Evolutionary conservation across 2,113 vertebrate genomes (phyloP), one percentile per base, ranked within the genome.

Genomic region (Psilopsiagon aurifrons): DNA sequence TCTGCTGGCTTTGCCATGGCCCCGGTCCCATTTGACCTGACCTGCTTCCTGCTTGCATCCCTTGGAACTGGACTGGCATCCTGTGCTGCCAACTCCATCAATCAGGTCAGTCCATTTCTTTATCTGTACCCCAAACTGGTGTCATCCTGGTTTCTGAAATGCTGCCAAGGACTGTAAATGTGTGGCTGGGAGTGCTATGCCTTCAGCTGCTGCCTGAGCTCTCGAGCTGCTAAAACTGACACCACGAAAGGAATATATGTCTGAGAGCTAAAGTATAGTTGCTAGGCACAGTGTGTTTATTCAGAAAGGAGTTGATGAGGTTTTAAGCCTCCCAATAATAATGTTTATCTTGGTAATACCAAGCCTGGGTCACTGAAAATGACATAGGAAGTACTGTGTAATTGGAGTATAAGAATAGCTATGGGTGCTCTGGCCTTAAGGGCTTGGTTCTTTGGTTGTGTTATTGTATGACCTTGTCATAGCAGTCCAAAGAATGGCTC

Each of bases 1-100:
- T 98, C 99, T 0, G 99, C 99, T 2, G 99, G 99, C 46, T 99
- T 97, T 88, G 98, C 98, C 4, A 98, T 99, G 98, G 99, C 99
- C 79, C 99, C 99, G 0, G 98, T 98, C 77, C 98, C 99, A 31
- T 99, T 99, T 82, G 99, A 99, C 96, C 98, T 98, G 22, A 11
- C 96, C 59, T 97, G 98, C 57, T 99, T 99, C 97, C 95, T 99
- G 9, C 94, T 99, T 2, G 97, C 99, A 33, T 98, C 96, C 31
- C 87, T 99, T 8, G 99, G 99, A 97, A 99, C 99, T 0, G 98
- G 98, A 39, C 98, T 99, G 3, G 98, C 99, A 1, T 99, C 99
- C 33, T 99, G 99, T 76, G 97, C 98, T 57, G 99, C 99, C 97
- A 99, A 99, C 86, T 98, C 99, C 92, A 99, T 99, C 96, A 99